Base-by-base conservation (phyloP, 37 sponge, comb jelly and placozoan species). In the Agelas oroides region DNA sequence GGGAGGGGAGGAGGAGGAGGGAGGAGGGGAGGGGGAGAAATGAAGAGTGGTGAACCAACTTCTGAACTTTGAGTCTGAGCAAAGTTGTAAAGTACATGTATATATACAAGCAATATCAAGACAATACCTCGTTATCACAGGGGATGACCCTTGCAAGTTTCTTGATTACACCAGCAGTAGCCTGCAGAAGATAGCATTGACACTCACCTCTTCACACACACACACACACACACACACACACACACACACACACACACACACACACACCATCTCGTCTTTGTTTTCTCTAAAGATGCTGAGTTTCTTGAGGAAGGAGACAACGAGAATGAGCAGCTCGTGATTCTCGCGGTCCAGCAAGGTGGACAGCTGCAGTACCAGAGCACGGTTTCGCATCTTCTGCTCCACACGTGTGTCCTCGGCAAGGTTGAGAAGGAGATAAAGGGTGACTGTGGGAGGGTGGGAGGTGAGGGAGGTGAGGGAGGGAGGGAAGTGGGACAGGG, bases 241-340 rank as follows among this genome's bases (percentile, higher is more conserved):
- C 46, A 46, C 46, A 46, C 46, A 46, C 46, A 46, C 46, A 46
- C 46, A 46, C 46, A 46, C 46, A 46, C 46, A 46, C 46, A 46
- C 20, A 38, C 74, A 67, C 23, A 92, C 96, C 98, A 97, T 97
- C 15, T 84, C 92, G 19, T 95, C 90, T 37, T 93, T 93, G 80
- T 97, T 97, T 58, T 95, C 96, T 17, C 23, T 73, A 52, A 87
- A 95, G 68, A 97, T 88, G 71, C 96, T 95, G 35, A 97, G 84
- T 73, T 95, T 93, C 87, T 95, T 97, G 46, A 97, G 91, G 57
- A 97, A 97, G 11, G 96, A 92, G 24, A 95, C 92, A 2, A 91
- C 94, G 33, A 95, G 79, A 27, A 97, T 95, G 59, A 97, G 86
- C 57, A 97, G 78, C 60, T 97, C 98, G 3, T 88, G 73, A 62